Evolutionary conservation across 2,888 invertebrate species (phyloP).

Genomic region (Tineola bisselliella): DNA sequence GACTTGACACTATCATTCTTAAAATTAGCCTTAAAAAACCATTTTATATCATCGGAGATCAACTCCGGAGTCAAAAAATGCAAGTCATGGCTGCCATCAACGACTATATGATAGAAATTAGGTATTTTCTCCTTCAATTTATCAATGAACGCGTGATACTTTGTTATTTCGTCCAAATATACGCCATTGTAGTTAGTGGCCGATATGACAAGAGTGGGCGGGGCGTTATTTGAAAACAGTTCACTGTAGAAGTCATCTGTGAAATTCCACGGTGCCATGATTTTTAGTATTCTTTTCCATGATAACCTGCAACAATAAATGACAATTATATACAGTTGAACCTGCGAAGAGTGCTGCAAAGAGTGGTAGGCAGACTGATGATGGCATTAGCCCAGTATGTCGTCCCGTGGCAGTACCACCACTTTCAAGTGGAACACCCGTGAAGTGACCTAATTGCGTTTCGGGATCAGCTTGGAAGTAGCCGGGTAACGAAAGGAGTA

Average conservation of each 20-base stretch:
- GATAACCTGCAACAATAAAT: constrained; percentile 32
- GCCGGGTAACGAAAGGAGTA: too few relatives aligned
- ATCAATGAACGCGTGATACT: constrained; percentile 22
- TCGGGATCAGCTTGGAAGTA: too few relatives aligned
- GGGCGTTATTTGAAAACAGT: constrained; percentile 30
- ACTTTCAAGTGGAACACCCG: neutral
- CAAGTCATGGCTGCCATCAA: constrained; percentile 70
- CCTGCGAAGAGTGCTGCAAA: neutral
- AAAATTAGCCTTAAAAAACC: constrained; percentile 36
- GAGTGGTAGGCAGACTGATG: neutral
- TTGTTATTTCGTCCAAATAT: constrained; percentile 22
- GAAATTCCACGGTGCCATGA: constrained; percentile 31
- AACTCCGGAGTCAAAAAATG: constrained; percentile 68
- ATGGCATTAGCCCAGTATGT: too few relatives aligned
- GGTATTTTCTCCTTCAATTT: constrained; percentile 25
- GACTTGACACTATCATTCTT: constrained; percentile 16
- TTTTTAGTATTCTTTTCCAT: constrained; percentile 39
- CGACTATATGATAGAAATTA: constrained; percentile 25
- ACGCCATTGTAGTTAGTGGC: constrained; percentile 22
- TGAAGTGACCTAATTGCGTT: neutral
- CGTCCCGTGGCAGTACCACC: neutral
- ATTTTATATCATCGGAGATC: constrained; percentile 38
- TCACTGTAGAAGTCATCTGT: constrained; percentile 32
- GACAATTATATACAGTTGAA: too few relatives aligned
- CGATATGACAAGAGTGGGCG: constrained; percentile 34